Percentiles rank a stretch among this genome's conserved stretches.
Conservation (phyloP, 1,140 invertebrate species). For the Drosophila miranda region DNA sequence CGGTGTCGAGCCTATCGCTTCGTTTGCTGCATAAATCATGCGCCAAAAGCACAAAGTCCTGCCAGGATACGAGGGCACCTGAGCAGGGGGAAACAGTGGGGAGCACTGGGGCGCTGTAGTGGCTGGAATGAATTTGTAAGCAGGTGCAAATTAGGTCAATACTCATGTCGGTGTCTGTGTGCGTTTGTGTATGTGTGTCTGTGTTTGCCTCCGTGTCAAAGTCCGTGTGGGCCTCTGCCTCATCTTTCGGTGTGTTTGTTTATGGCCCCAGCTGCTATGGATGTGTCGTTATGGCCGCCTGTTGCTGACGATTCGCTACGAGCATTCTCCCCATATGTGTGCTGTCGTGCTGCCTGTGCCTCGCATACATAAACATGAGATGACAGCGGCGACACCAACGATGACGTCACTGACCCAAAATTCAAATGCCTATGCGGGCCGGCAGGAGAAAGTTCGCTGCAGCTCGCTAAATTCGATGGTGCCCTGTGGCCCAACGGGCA, state of each 20-base stretch:
- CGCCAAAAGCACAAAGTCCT: conserved; percentile 72
- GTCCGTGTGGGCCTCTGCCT: not conserved
- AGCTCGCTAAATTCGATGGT: no score
- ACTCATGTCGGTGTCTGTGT: conserved; percentile 49
- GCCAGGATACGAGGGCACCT: conserved; percentile 29
- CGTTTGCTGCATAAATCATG: conserved; percentile 72
- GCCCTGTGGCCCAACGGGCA: no score
- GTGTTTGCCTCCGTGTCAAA: conserved; percentile 5
- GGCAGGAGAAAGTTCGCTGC: conserved; percentile 17
- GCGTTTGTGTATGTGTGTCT: not conserved
- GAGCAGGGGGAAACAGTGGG: not conserved
- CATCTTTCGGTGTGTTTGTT: conserved; percentile 24
- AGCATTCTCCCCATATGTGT: not conserved
- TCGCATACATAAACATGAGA: conserved; percentile 71
- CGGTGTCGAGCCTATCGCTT: conserved; percentile 49
- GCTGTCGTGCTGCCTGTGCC: not conserved
- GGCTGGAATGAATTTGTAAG: conserved; percentile 74
- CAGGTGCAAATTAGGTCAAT: conserved; percentile 79
- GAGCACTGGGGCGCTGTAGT: conserved; percentile 25
- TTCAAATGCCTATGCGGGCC: conserved; percentile 75
- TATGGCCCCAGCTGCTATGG: conserved; percentile 44
- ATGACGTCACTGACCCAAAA: conserved; percentile 75
- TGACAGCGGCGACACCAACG: conserved; percentile 23
- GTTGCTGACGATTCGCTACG: conserved; percentile 17
- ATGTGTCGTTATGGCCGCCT: conserved; percentile 30